Percentiles rank a stretch among this genome's conserved stretches.
Conservation (phyloP, 2,888 invertebrate species). For the Ornithoptera priamus region DNA sequence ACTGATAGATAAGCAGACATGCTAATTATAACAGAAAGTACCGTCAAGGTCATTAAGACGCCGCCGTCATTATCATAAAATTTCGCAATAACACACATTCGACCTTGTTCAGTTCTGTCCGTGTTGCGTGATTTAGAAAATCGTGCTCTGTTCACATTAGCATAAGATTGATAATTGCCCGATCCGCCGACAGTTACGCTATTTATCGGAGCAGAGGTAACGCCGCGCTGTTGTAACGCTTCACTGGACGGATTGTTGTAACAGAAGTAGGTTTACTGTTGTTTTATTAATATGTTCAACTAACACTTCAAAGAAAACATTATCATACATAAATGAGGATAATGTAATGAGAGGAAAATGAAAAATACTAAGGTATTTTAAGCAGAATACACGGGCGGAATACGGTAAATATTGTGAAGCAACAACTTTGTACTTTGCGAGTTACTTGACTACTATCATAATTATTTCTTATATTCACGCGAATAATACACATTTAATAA, state of each 20-base stretch:
- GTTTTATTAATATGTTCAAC: slow-evolving; percentile 11
- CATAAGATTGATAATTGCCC: slow-evolving; percentile 27
- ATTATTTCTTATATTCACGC: no score
- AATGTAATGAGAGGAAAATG: background rate
- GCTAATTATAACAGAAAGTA: slow-evolving; percentile 39
- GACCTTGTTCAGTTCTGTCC: slow-evolving; percentile 38
- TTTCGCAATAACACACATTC: slow-evolving; percentile 50
- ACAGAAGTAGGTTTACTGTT: slow-evolving; percentile 13
- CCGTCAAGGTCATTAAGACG: slow-evolving; percentile 42
- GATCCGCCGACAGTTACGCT: slow-evolving; percentile 3
- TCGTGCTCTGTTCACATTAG: slow-evolving; percentile 17
- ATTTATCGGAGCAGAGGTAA: slow-evolving; percentile 27
- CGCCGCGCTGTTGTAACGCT: slow-evolving; percentile 19
- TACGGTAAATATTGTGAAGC: background rate
- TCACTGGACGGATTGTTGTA: slow-evolving; percentile 27
- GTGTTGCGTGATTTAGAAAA: slow-evolving; percentile 28
- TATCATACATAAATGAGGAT: slow-evolving; percentile 10
- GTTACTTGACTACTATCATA: no score
- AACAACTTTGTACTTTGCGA: no score
- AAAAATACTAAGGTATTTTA: background rate
- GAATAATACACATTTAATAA: no score
- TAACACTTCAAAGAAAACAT: slow-evolving; percentile 17
- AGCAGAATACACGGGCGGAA: background rate
- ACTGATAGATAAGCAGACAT: slow-evolving; percentile 30
- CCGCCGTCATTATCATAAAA: slow-evolving; percentile 52